Evolutionary conservation across 2,797 vertebrate species (phyloP).

Genomic region (Pitangus sulphuratus): DNA sequence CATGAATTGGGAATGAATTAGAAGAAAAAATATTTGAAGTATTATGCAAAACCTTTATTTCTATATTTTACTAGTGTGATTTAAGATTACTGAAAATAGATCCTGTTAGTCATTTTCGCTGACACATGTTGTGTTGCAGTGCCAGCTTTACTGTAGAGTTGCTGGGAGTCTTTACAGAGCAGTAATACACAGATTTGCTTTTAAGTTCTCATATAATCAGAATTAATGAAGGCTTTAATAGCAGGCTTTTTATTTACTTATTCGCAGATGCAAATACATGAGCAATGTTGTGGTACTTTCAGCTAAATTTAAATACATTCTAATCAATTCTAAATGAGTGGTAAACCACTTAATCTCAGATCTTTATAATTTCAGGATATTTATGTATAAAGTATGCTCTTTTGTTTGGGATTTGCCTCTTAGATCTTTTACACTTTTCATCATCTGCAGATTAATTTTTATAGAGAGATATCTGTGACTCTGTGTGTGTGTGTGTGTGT

Average conservation of each 20-base stretch:
- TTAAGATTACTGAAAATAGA: slow-evolving; percentile 74
- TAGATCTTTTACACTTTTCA: slow-evolving; percentile 56
- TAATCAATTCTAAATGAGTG: slow-evolving; percentile 69
- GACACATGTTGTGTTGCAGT: slow-evolving; percentile 58
- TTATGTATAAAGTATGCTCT: slow-evolving; percentile 60
- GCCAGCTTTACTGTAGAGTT: slow-evolving; percentile 62
- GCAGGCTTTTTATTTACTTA: slow-evolving; percentile 72
- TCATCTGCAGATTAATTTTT: slow-evolving; percentile 55
- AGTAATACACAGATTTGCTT: slow-evolving; percentile 70
- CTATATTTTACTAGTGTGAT: slow-evolving; percentile 66
- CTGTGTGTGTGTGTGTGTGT: background rate
- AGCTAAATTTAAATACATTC: slow-evolving; percentile 71
- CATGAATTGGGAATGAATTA: slow-evolving; percentile 53
- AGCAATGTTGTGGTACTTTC: slow-evolving; percentile 65
- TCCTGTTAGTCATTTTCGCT: slow-evolving; percentile 66
- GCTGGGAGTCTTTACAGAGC: slow-evolving; percentile 66
- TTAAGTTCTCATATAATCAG: slow-evolving; percentile 71
- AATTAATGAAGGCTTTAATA: slow-evolving; percentile 74
- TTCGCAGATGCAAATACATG: slow-evolving; percentile 65
- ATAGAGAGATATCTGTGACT: slow-evolving; percentile 6
- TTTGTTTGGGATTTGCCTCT: slow-evolving; percentile 63
- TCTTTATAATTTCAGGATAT: slow-evolving; percentile 70
- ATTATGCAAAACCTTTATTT: slow-evolving; percentile 71
- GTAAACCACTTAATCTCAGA: slow-evolving; percentile 69
- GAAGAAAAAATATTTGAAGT: slow-evolving; percentile 58